Conservation (phyloP, 1,140 invertebrate genomes). For the Myzus persicae region DNA sequence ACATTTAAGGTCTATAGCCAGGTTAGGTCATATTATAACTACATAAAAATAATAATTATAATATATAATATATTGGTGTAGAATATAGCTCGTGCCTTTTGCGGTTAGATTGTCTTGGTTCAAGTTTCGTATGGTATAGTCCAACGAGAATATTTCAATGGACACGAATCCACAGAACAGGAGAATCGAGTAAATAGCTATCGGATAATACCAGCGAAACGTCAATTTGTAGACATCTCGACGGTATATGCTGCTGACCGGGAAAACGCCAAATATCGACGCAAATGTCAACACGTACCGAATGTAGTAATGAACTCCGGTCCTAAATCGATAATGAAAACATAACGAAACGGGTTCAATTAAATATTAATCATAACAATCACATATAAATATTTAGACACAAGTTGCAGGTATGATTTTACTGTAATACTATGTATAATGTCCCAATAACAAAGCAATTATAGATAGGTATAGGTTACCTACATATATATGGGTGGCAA, state of each 20-base stretch:
- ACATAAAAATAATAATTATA: neutral
- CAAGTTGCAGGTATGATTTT: too few relatives aligned
- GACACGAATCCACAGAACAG: slow-evolving; percentile 59
- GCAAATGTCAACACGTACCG: slow-evolving; percentile 60
- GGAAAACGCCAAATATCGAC: slow-evolving; percentile 60
- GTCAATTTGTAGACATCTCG: slow-evolving; percentile 57
- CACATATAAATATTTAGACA: neutral
- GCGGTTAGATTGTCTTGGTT: slow-evolving; percentile 61
- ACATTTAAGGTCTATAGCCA: neutral
- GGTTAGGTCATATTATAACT: too few relatives aligned
- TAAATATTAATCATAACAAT: neutral
- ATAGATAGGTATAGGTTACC: too few relatives aligned
- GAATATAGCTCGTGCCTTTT: slow-evolving; percentile 58
- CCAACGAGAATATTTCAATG: slow-evolving; percentile 60
- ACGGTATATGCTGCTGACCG: slow-evolving; percentile 58
- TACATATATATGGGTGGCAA: too few relatives aligned
- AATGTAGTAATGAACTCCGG: slow-evolving; percentile 61
- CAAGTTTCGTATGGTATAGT: slow-evolving; percentile 61
- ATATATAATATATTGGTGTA: neutral
- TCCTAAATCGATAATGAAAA: neutral
- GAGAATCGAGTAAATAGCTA: slow-evolving; percentile 59
- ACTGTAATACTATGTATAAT: too few relatives aligned
- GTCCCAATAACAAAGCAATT: too few relatives aligned
- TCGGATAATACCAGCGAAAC: slow-evolving; percentile 59
- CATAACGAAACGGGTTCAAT: neutral